Conservation (phyloP, 2,113 vertebrate genomes). For the Amblyornis subalaris region DNA sequence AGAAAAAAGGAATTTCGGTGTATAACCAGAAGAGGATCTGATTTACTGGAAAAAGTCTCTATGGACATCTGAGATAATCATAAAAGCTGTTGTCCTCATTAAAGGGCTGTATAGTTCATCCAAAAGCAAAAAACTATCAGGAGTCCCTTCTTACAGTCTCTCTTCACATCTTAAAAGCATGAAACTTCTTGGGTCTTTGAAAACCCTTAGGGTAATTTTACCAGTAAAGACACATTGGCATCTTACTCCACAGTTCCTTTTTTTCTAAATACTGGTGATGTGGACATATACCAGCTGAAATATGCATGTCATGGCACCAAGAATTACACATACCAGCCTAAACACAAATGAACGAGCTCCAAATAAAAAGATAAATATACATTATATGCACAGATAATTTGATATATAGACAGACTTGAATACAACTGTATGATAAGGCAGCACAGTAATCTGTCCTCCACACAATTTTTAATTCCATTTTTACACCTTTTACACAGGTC, state of each 20-base stretch:
- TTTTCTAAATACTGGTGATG: neutral
- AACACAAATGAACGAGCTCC: neutral
- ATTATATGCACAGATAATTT: neutral
- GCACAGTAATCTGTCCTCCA: neutral
- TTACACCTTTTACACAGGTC: neutral
- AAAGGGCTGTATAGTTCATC: neutral
- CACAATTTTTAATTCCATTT: neutral
- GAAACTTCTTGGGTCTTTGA: neutral
- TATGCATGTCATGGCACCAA: neutral
- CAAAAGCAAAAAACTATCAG: neutral
- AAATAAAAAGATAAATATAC: neutral
- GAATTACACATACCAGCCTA: neutral
- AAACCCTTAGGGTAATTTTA: neutral
- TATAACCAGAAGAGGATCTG: neutral
- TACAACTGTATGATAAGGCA: neutral
- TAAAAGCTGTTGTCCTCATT: neutral
- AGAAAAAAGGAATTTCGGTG: neutral
- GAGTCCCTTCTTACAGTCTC: neutral
- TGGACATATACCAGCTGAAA: neutral
- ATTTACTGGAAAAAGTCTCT: neutral
- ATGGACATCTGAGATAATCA: neutral
- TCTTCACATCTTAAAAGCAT: neutral
- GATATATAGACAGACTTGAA: neutral
- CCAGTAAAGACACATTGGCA: neutral
- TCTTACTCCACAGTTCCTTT: neutral